Evolutionary conservation across 2,797 vertebrate species (phyloP).

Genomic region (Syngnathus acus): DNA sequence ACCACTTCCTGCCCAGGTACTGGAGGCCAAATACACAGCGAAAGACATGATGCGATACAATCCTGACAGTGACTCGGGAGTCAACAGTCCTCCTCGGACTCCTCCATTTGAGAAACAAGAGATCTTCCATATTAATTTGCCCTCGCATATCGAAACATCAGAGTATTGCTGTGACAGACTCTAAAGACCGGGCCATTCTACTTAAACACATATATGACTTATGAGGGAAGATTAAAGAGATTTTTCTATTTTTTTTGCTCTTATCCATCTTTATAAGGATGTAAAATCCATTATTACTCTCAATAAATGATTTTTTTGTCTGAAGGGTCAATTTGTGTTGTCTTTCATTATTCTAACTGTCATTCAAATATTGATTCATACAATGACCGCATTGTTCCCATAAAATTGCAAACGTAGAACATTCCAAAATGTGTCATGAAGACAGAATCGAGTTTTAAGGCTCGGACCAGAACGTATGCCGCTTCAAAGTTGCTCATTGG

Average conservation of each 20-base stretch:
- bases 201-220: slow-evolving; percentile 29
- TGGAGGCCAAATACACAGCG: slow-evolving; percentile 26
- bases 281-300: slow-evolving; percentile 15
- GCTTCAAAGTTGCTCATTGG: background rate
- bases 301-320: slow-evolving; percentile 50
- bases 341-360: background rate
- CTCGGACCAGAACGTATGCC: background rate
- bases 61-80: slow-evolving; percentile 57
- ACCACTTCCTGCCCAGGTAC: slow-evolving; percentile 26
- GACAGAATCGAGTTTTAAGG: background rate
- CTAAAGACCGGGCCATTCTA: slow-evolving; percentile 42
- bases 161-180: slow-evolving; percentile 78
- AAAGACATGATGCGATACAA: slow-evolving; percentile 23
- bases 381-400: background rate
- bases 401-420: background rate
- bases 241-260: slow-evolving; percentile 39
- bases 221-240: slow-evolving; percentile 22
- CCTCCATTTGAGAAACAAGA: slow-evolving; percentile 55
- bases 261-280: slow-evolving; percentile 29
- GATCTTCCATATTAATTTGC: slow-evolving; percentile 51
- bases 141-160: slow-evolving; percentile 66
- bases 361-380: background rate
- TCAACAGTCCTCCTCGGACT: slow-evolving; percentile 63
- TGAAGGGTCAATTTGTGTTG: background rate
- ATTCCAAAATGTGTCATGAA: background rate